These are phyloP conservation scores for Dryococelus australis DNA, from an alignment of 2,888 invertebrate genomes.

Conservation along the genomic window DNA sequence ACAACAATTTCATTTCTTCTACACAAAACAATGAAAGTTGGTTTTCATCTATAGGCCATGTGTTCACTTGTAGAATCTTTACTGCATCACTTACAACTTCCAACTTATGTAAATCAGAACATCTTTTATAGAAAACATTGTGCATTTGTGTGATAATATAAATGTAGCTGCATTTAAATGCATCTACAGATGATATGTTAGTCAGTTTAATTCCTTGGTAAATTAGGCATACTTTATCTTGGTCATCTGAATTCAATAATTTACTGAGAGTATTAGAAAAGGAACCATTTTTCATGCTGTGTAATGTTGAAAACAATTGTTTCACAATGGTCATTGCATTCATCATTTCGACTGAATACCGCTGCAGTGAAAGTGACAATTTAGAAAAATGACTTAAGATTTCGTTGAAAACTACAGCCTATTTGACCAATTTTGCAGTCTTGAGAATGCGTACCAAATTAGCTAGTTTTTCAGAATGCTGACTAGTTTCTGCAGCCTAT, in stretches of 20 bases:
- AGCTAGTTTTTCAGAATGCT: background rate
- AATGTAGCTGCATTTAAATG: background rate
- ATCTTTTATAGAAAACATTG: background rate
- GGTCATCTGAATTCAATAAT: background rate
- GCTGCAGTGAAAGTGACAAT: background rate
- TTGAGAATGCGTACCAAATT: background rate
- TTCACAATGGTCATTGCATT: background rate
- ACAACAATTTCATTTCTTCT: background rate
- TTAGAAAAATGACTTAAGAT: background rate
- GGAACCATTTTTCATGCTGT: background rate
- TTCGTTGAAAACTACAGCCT: background rate
- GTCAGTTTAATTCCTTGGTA: background rate
- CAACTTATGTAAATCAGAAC: background rate
- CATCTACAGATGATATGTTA: background rate
- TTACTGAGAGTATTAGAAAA: background rate
- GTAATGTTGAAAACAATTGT: background rate
- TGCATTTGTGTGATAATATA: background rate
- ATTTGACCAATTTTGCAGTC: background rate
- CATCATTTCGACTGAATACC: background rate
- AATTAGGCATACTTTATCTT: background rate
- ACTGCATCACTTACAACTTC: background rate
- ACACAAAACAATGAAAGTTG: background rate
- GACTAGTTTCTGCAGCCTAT: background rate
- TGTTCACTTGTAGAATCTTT: background rate
- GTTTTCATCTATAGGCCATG: background rate